Base-by-base conservation (phyloP, 1,140 invertebrate genomes). In the Mamestra configurata region DNA sequence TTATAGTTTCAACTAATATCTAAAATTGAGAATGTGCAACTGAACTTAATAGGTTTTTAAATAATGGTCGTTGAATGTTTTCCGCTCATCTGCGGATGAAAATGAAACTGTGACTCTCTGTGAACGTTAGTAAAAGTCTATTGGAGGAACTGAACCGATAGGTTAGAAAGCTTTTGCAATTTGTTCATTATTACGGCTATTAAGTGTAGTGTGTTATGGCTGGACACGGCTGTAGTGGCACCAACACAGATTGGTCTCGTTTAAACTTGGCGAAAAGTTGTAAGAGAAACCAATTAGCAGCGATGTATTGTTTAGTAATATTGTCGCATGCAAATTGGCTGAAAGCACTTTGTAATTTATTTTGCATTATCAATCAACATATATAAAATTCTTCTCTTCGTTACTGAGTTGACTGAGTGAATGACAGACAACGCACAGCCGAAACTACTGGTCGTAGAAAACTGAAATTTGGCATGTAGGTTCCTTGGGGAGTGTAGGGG, bases 1-100 rank as follows among this genome's bases (percentile, higher is more conserved):
- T 66, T 59, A 77, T 77, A 68, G 75, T 77, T 77, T 77, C 61
- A 77, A 77, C 59, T 77, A 77, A 77, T 77, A 77, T 77, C 61
- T 77, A 77, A 77, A 77, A 77, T 68, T 68, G 61, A 68, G 75
- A 68, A 68, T 46, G 46, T 40, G 27, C 35, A 53, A 53, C 24
- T 53, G 46, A 15, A 40, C 27, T 49, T 40, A 55, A 61, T 59
- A 51, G 1, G 57, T 46, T 61, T 61, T 64, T 76, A 49, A 27
- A 64, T 49, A 61, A 40, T 57, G 24, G 10, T 43, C 7, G 73
- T 49, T 22, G 24, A 35, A 64, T 64, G 27, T 40, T 64, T 18
- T 49, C 61, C 10, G 53, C 57, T 76, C 22, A 43, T 49, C 20
- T 27, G 13, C 13, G 40, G 31, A 37, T 37, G 53, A 73, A 73